Evolutionary conservation across 1,140 invertebrate genomes (phyloP).

Genomic region (Ceratina australensis): DNA sequence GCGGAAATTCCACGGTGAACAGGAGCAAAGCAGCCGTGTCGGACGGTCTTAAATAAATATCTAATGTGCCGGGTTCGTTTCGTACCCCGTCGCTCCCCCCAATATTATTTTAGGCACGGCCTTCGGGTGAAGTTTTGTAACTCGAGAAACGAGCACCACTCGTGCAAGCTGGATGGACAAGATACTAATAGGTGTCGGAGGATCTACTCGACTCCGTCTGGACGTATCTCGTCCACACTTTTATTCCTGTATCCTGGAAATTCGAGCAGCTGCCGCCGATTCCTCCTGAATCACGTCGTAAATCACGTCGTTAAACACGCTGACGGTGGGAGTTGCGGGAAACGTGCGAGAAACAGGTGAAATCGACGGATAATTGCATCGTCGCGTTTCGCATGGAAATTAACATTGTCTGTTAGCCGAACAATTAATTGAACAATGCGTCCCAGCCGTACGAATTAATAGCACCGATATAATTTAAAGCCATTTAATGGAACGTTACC

Average conservation of each 20-base stretch:
- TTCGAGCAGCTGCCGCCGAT: constrained; percentile 17
- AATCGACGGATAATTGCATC: too few relatives aligned
- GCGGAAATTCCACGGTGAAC: constrained; percentile 52
- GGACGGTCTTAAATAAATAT: constrained; percentile 71
- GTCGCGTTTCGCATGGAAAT: too few relatives aligned
- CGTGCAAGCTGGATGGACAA: constrained; percentile 33
- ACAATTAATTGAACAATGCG: too few relatives aligned
- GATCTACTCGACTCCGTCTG: constrained; percentile 33
- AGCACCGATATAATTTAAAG: too few relatives aligned
- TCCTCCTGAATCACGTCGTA: too few relatives aligned
- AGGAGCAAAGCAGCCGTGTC: constrained; percentile 62
- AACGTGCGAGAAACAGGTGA: too few relatives aligned
- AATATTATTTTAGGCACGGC: constrained; percentile 72
- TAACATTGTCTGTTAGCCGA: too few relatives aligned
- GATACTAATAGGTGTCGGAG: constrained; percentile 48
- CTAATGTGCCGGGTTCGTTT: constrained; percentile 55
- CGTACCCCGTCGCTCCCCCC: constrained; percentile 13
- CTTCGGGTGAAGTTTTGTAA: constrained; percentile 63
- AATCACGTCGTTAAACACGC: too few relatives aligned
- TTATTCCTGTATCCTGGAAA: background rate
- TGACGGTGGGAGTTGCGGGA: too few relatives aligned
- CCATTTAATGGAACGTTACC: too few relatives aligned
- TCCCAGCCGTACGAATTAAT: too few relatives aligned
- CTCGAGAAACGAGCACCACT: constrained; percentile 66
- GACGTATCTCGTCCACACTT: constrained; percentile 32